A percentile compares a stretch with the other conserved stretches of the same genome.
Evolutionary conservation across 37 sponge, comb jelly and placozoan species (phyloP).

Genomic region (Bolinopsis microptera): DNA sequence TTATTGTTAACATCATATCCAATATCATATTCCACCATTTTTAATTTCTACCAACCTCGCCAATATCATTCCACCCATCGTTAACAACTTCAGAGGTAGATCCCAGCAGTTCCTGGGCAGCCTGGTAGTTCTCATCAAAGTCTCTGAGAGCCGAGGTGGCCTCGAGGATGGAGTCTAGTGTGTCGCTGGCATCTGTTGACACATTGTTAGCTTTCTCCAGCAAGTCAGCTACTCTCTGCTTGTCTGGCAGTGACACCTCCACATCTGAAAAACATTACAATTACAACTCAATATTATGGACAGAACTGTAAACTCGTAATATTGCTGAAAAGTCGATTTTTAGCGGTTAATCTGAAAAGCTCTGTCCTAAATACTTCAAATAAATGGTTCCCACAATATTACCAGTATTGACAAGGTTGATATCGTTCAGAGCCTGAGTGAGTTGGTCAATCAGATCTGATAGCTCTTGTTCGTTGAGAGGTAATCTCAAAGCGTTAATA

Average conservation of each 20-base stretch:
- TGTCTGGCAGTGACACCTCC: conserved; percentile 10
- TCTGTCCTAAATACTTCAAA: no score
- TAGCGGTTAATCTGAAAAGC: no score
- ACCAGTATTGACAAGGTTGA: conserved; percentile 33
- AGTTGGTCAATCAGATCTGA: conserved; percentile 41
- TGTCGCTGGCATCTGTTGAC: neutral
- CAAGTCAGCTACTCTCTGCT: conserved; percentile 2
- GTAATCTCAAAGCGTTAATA: neutral
- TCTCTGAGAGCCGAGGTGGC: neutral
- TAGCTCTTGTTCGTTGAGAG: neutral
- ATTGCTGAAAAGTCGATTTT: no score
- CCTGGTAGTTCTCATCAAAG: conserved; percentile 17
- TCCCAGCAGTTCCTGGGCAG: neutral
- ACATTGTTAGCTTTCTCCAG: neutral
- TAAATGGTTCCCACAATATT: no score
- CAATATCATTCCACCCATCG: conserved; percentile 12
- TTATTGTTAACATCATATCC: no score
- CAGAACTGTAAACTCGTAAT: no score
- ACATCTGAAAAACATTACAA: conserved; percentile 4
- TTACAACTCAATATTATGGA: no score
- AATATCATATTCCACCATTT: no score
- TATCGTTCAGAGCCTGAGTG: conserved; percentile 37
- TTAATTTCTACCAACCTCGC: conserved; percentile 31
- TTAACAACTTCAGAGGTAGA: conserved; percentile 34
- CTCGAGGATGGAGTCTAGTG: neutral